Evolutionary conservation across 1,140 invertebrate genomes (phyloP).

Genomic region (Bathynomus jamesi): DNA sequence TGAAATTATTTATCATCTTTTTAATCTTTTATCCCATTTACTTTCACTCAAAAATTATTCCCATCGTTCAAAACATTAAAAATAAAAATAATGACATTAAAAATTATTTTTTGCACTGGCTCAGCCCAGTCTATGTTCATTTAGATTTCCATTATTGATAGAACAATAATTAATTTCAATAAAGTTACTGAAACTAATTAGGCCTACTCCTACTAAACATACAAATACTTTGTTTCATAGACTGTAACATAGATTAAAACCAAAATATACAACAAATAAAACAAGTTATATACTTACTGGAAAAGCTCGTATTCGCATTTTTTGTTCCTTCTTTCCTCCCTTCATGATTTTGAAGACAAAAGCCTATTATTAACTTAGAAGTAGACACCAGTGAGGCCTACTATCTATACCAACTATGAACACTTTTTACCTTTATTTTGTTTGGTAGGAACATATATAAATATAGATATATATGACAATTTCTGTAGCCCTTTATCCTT

Average conservation of each 20-base stretch:
- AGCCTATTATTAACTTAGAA: neutral
- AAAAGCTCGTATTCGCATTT: neutral
- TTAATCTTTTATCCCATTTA: no score
- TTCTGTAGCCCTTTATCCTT: no score
- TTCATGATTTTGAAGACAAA: neutral
- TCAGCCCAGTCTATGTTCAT: neutral
- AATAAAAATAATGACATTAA: no score
- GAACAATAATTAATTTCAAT: neutral
- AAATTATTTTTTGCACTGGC: no score
- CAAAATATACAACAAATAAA: neutral
- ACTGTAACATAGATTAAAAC: neutral
- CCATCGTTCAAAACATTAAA: no score
- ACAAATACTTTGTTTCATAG: neutral
- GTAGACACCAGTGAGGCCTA: neutral
- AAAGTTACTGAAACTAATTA: neutral
- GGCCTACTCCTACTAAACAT: neutral
- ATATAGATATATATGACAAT: no score
- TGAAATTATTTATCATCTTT: no score
- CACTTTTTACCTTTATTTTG: no score
- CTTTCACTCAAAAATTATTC: no score
- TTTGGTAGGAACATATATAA: no score
- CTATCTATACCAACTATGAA: neutral
- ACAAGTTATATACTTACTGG: neutral
- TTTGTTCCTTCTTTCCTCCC: neutral
- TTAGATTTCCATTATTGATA: neutral